Evolutionary conservation across 2,113 vertebrate species (phyloP), one percentile per base, ranked within the genome.

Genomic region (Phalacrocorax carbo): DNA sequence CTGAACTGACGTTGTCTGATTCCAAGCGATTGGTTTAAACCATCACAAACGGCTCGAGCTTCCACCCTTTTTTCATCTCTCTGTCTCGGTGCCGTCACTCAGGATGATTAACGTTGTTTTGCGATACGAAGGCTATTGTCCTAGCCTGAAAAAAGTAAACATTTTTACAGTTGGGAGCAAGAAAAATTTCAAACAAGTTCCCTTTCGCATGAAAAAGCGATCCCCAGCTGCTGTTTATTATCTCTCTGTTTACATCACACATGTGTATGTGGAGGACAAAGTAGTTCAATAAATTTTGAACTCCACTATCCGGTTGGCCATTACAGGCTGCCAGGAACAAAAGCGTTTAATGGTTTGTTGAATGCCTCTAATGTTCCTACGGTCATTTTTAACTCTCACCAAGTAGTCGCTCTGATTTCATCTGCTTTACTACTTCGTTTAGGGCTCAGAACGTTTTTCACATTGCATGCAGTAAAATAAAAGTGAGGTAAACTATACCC

Each of bases 181-280:
- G 96, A 94, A 95, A 79, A 94, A 44, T 86, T 95, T 96, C 94
- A 83, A 94, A 90, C 94, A 78, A 94, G 38, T 95, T 64, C 46
- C 48, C 36, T 77, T 96, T 40, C 90, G 84, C 84, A 71, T 93
- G 96, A 69, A 96, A 80, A 96, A 88, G 90, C 82, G 94, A 96
- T 95, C 87, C 79, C 93, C 97, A 97, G 95, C 96, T 96, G 97
- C 96, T 97, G 97, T 97, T 97, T 97, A 97, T 97, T 95, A 96
- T 96, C 96, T 96, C 60, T 94, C 26, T 96, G 96, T 97, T 97
- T 97, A 96, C 76, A 96, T 94, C 97, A 81, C 95, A 96, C 93
- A 94, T 95, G 95, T 96, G 87, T 87, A 88, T 83, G 95, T 15
- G 76, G 94, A 96, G 96, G 95, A 96, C 91, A 88, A 94, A 97